Evolutionary conservation across 2,113 vertebrate species (phyloP).

Genomic region (Ceuthmochares aereus): DNA sequence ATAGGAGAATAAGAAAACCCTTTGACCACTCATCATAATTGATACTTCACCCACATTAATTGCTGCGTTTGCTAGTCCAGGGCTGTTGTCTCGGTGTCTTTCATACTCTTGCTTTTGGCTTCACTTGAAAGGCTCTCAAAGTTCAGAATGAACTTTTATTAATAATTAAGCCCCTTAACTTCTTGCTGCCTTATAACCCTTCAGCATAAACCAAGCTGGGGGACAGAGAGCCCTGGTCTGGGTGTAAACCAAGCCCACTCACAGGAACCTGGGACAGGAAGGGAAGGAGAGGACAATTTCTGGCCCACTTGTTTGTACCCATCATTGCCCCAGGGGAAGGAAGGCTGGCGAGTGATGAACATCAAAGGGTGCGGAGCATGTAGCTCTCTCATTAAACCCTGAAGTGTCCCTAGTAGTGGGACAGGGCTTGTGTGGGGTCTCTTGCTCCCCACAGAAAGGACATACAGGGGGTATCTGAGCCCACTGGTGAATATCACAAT

Average conservation of each 20-base stretch:
- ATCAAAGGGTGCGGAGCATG: neutral
- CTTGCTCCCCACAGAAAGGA: neutral
- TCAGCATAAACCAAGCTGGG: neutral
- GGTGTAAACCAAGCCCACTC: neutral
- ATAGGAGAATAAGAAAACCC: neutral
- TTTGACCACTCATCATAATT: neutral
- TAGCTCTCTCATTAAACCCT: rapidly evolving
- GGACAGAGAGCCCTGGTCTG: neutral
- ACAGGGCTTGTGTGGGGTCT: neutral
- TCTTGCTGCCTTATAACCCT: neutral
- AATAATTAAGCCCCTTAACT: neutral
- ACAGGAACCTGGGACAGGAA: neutral
- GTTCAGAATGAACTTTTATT: neutral
- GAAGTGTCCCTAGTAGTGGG: rapidly evolving
- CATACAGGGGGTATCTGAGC: neutral
- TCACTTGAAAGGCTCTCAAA: neutral
- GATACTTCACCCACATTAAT: neutral
- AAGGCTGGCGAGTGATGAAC: neutral
- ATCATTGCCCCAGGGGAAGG: neutral
- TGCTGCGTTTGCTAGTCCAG: neutral
- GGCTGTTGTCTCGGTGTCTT: neutral
- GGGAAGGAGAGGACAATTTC: neutral
- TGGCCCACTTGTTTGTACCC: neutral
- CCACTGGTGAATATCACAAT: neutral
- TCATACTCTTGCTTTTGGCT: neutral